phyloP scores from a whole-genome alignment of 2,797 vertebrate genomes.

The Peromyscus nudipes region DNA sequence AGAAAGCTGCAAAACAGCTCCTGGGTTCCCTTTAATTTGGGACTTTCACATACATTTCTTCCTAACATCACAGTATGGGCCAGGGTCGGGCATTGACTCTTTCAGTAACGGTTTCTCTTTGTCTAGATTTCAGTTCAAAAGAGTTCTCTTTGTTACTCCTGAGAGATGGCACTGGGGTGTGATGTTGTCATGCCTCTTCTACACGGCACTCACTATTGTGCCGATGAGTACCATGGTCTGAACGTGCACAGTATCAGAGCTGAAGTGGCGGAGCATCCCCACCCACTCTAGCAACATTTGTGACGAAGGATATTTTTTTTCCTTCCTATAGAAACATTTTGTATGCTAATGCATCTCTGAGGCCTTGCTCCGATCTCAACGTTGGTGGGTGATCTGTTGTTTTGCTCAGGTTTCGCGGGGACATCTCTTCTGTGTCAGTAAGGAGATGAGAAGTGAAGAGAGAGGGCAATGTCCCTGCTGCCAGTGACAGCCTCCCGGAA shows the following conservation, averaged over 20 bases:
- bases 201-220: constrained; percentile 43
- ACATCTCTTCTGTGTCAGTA: constrained; percentile 58
- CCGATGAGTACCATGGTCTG: constrained; percentile 59
- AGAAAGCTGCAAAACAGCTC: constrained; percentile 78
- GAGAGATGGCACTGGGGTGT: constrained; percentile 76
- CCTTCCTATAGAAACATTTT: constrained; percentile 77
- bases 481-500: constrained; percentile 13
- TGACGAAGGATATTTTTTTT: constrained; percentile 64
- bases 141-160: constrained; percentile 73
- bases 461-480: background rate
- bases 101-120: constrained; percentile 79
- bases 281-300: constrained; percentile 67
- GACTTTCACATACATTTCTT: constrained; percentile 78
- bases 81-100: constrained; percentile 75
- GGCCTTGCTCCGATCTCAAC: constrained; percentile 73
- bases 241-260: constrained; percentile 9
- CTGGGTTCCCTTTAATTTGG: constrained; percentile 82
- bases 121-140: constrained; percentile 84
- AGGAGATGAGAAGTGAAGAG: constrained; percentile 48
- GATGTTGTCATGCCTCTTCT: constrained; percentile 81
- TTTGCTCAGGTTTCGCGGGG: constrained; percentile 80
- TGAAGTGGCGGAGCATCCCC: constrained; percentile 72
- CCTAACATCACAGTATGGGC: constrained; percentile 70
- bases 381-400: constrained; percentile 38
- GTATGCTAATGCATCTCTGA: constrained; percentile 81